These are phyloP conservation scores for Synanthedon tipuliformis DNA, from an alignment of 2,888 invertebrate species.

Conservation along the genomic window DNA sequence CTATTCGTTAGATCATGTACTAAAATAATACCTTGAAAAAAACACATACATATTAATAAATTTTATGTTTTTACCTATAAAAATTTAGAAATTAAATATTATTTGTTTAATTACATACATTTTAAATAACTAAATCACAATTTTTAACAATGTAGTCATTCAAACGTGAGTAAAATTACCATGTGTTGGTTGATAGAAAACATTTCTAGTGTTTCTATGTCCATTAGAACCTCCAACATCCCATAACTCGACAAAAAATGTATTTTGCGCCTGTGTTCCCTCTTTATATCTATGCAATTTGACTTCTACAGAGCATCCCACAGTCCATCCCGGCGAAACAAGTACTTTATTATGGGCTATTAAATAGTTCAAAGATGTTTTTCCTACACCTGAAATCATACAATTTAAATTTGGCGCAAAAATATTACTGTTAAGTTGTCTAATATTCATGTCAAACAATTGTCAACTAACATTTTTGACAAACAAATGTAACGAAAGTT, in stretches of 20 bases:
- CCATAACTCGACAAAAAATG: conserved; percentile 95
- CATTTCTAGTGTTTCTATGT: conserved; percentile 91
- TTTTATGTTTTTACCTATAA: background rate
- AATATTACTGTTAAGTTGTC: background rate
- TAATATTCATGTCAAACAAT: background rate
- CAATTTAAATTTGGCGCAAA: background rate
- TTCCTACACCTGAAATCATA: conserved; percentile 84
- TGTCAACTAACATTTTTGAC: too few relatives aligned
- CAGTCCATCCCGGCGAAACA: conserved; percentile 91
- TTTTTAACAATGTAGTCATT: conserved; percentile 1
- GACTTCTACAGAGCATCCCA: conserved; percentile 96
- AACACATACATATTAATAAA: background rate
- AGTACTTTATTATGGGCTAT: conserved; percentile 90
- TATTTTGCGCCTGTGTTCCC: conserved; percentile 90
- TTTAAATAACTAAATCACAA: background rate
- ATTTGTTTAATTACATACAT: background rate
- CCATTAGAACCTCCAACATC: conserved; percentile 96
- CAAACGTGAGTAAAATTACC: conserved; percentile 59
- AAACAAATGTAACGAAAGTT: too few relatives aligned
- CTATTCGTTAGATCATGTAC: conserved; percentile 97
- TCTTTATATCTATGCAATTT: conserved; percentile 95
- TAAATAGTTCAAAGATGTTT: conserved; percentile 93
- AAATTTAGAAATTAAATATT: background rate
- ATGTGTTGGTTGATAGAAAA: conserved; percentile 94
- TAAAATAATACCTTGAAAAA: conserved; percentile 81